Percentiles rank a stretch among this genome's conserved stretches.
Evolutionary conservation across 1,140 invertebrate genomes (phyloP).

Genomic region (Antheraea mylitta): DNA sequence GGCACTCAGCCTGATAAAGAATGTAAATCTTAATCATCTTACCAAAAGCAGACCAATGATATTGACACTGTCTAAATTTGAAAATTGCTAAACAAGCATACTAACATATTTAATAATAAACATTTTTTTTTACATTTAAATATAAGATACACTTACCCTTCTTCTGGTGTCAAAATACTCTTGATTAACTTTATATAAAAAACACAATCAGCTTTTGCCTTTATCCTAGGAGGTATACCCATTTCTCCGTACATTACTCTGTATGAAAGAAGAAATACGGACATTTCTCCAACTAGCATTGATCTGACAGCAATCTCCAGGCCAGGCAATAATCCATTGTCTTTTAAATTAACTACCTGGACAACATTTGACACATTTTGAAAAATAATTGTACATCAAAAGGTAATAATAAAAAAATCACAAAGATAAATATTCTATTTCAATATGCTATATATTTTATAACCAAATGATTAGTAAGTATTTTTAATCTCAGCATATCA

Average conservation of each 20-base stretch:
- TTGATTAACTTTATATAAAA: constrained; percentile 66
- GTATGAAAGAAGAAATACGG: constrained; percentile 65
- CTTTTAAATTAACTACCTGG: constrained; percentile 58
- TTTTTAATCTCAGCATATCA: too few relatives aligned
- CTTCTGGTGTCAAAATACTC: constrained; percentile 48
- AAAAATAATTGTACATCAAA: not conserved
- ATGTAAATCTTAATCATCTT: too few relatives aligned
- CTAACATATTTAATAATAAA: not conserved
- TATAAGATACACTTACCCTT: constrained; percentile 43
- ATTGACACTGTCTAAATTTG: too few relatives aligned
- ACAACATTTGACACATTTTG: constrained; percentile 14
- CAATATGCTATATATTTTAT: too few relatives aligned
- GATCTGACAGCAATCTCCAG: constrained; percentile 61
- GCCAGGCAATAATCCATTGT: constrained; percentile 63
- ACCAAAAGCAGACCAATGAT: too few relatives aligned
- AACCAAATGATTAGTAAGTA: too few relatives aligned
- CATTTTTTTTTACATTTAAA: too few relatives aligned
- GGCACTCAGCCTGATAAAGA: too few relatives aligned
- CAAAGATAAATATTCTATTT: too few relatives aligned
- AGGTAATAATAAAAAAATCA: too few relatives aligned
- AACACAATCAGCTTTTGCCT: constrained; percentile 62
- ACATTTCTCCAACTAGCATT: constrained; percentile 68
- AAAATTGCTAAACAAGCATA: too few relatives aligned
- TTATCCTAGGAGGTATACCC: constrained; percentile 65
- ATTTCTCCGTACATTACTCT: constrained; percentile 72